Conservation (phyloP, 92 coral and sea anemone genomes). For the Pocillopora meandrina region DNA sequence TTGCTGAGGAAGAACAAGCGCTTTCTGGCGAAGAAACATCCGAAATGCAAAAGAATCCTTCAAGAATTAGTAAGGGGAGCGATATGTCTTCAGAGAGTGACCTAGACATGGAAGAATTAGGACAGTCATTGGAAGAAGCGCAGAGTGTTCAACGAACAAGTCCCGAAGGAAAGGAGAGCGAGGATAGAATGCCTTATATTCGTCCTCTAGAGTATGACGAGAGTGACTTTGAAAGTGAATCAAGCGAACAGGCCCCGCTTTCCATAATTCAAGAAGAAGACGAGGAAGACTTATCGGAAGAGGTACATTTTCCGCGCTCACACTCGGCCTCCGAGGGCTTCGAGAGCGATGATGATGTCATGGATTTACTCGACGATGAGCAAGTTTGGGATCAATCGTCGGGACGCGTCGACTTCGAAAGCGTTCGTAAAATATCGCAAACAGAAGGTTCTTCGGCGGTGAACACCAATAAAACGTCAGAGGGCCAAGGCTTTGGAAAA, state of each 20-base stretch:
- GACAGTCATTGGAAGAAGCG: conserved; percentile 58
- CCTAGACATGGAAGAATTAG: conserved; percentile 73
- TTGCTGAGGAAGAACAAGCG: conserved; percentile 24
- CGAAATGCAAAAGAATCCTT: background rate
- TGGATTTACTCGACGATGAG: conserved; percentile 91
- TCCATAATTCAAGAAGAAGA: conserved; percentile 97
- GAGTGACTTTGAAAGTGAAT: conserved; percentile 83
- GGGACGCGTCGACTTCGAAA: conserved; percentile 25
- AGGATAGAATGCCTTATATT: conserved; percentile 47
- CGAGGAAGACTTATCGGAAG: conserved; percentile 70
- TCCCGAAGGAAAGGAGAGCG: conserved; percentile 28
- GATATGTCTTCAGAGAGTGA: conserved; percentile 67
- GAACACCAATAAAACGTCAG: background rate
- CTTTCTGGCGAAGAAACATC: conserved; percentile 17
- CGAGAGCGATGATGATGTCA: conserved; percentile 94
- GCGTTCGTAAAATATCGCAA: conserved; percentile 13
- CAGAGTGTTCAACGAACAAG: conserved; percentile 45
- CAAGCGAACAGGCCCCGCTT: conserved; percentile 70
- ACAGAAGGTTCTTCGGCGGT: conserved; percentile 11
- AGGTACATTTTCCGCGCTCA: conserved; percentile 43
- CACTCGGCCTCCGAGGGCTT: conserved; percentile 90
- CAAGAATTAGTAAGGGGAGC: conserved; percentile 25
- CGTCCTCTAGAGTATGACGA: conserved; percentile 73
- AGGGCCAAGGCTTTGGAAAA: conserved; percentile 33
- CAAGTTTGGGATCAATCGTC: conserved; percentile 56